Conservation (phyloP, 2,113 vertebrate genomes). For the Lota lota region DNA sequence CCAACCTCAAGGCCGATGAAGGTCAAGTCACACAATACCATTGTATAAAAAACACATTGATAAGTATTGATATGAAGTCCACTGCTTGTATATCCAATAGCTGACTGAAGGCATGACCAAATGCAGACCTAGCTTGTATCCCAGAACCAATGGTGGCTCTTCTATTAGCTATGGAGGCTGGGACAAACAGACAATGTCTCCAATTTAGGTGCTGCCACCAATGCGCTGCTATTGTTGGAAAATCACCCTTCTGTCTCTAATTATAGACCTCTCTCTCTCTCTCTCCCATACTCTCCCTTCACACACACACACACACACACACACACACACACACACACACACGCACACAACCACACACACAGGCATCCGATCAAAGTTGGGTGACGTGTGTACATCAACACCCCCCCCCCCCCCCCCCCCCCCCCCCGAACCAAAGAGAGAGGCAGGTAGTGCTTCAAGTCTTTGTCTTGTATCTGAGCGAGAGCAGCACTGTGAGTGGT, state of each 20-base stretch:
- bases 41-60: too few relatives aligned
- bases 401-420: conserved; percentile 17
- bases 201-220: conserved; percentile 17
- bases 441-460: conserved; percentile 40
- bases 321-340: too few relatives aligned
- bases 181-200: conserved; percentile 17
- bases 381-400: conserved; percentile 49
- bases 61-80: too few relatives aligned
- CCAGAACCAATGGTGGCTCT: neutral
- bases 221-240: conserved; percentile 43
- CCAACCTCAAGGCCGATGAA: neutral
- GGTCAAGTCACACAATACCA: neutral
- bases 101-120: neutral
- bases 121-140: neutral
- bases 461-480: conserved; percentile 52
- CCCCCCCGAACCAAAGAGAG: conserved; percentile 48
- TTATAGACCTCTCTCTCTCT: conserved; percentile 44
- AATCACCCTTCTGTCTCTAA: conserved; percentile 56
- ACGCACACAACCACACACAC: too few relatives aligned
- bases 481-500: conserved; percentile 18
- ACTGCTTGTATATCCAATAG: neutral
- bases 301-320: too few relatives aligned
- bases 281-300: conserved; percentile 31
- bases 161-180: conserved; percentile 4
- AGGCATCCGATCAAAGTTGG: conserved; percentile 40